Conservation (phyloP, 2,888 invertebrate species). For the Cosmorhoe ocellata region DNA sequence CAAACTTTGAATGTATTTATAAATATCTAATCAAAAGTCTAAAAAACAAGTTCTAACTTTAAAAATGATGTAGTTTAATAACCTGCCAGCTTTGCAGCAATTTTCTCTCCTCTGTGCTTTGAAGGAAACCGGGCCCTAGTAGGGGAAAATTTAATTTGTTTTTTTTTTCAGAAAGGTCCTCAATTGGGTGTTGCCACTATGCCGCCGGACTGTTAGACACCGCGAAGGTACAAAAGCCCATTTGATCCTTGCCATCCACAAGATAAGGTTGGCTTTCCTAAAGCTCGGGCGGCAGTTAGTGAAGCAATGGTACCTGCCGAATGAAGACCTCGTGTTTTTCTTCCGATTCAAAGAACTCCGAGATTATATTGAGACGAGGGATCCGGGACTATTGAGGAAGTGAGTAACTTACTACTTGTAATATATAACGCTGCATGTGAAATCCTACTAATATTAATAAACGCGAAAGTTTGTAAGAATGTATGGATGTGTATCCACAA, state of each 20-base stretch:
- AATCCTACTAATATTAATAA: no score
- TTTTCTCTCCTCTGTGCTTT: no score
- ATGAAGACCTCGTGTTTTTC: conserved; percentile 85
- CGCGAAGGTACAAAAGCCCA: conserved; percentile 87
- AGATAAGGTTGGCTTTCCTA: conserved; percentile 82
- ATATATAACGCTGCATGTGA: no score
- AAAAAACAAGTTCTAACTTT: no score
- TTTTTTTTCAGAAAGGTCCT: conserved; percentile 73
- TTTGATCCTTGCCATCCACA: conserved; percentile 78
- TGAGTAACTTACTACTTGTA: conserved; percentile 53
- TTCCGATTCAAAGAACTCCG: conserved; percentile 86
- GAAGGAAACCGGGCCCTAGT: no score
- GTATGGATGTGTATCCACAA: no score
- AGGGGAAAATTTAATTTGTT: no score
- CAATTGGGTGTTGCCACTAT: conserved; percentile 83
- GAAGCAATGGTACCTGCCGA: conserved; percentile 84
- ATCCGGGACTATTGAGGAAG: conserved; percentile 84
- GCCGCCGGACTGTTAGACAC: conserved; percentile 82
- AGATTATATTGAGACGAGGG: conserved; percentile 74
- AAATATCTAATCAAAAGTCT: no score
- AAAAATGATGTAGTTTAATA: no score
- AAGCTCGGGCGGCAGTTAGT: conserved; percentile 83
- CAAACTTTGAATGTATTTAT: no score
- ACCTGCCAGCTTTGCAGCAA: no score
- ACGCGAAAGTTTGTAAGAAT: no score